Base-by-base conservation (phyloP, 92 coral and sea anemone genomes). In the Parazoanthus swiftii region DNA sequence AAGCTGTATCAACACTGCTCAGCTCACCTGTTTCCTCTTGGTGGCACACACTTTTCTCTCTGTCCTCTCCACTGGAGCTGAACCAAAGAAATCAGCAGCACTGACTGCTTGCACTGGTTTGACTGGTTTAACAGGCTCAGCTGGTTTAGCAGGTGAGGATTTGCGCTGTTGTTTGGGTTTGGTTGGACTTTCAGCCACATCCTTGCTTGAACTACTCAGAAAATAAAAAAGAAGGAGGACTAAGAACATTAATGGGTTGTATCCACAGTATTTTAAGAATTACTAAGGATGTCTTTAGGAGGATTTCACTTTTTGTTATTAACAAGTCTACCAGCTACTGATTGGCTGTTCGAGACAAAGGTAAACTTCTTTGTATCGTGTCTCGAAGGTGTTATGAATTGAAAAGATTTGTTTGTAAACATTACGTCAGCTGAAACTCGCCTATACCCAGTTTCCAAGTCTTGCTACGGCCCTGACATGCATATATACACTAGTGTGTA, bases 51-150 rank as follows among this genome's bases (percentile, higher is more conserved):
- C 54, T 35, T 88, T 91, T 81, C 90, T 90, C 44, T 90, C 88
- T 16, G 92, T 80, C 80, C 98, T 95, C 43, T 95, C 98, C 38
- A 92, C 92, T 13, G 98, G 98, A 66, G 92, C 87, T 20, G 94
- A 82, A 54, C 98, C 98, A 95, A 96, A 96, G 91, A 95, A 96
- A 81, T 93, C 98, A 26, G 86, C 76, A 56, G 91, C 96, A 89
- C 72, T 68, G 42, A 82, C 59, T 39, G 21, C 7, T 43, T 82
- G 93, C 75, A 70, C 38, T 3, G 25, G 76, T 39, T 91, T 89
- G 4, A 65, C 91, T 25, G 33, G 33, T 29, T 29, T 29, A 29
- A 29, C 33, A 0, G 89, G 88, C 67, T 78, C 76, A 54, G 48
- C 65, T 58, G 74, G 76, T 86, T 88, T 92, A 58, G 56, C 29